A percentile compares a stretch with the other conserved stretches of the same genome.
phyloP scores from a whole-genome alignment of 2,113 vertebrate genomes.

The Dunckerocampus dactyliophorus region DNA sequence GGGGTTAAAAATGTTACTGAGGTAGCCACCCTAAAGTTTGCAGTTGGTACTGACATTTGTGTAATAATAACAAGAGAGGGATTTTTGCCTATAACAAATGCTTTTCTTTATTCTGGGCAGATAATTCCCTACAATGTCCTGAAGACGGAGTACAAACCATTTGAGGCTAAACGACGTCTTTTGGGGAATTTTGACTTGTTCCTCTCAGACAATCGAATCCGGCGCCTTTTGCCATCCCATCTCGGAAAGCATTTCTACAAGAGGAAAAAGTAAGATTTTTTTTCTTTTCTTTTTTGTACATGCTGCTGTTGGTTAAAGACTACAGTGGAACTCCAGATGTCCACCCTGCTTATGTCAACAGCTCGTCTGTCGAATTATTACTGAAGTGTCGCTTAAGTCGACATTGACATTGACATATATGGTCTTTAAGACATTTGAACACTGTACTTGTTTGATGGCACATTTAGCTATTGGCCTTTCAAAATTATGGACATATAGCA shows the following conservation, averaged over 20 bases:
- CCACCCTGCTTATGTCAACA: too few relatives aligned
- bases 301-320: too few relatives aligned
- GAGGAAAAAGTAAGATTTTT: constrained; percentile 76
- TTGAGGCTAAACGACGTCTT: constrained; percentile 82
- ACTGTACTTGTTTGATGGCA: too few relatives aligned
- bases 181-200: constrained; percentile 82
- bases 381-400: too few relatives aligned
- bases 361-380: too few relatives aligned
- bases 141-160: constrained; percentile 83
- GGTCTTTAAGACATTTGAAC: too few relatives aligned
- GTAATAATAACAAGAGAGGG: neutral
- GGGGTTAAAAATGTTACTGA: constrained; percentile 76
- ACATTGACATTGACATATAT: too few relatives aligned
- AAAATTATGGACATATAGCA: too few relatives aligned
- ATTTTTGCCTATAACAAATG: neutral
- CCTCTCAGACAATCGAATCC: constrained; percentile 80
- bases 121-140: constrained; percentile 80
- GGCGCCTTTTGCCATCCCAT: constrained; percentile 79
- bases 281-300: neutral
- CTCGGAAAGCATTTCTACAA: constrained; percentile 85
- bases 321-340: too few relatives aligned
- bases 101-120: constrained; percentile 51
- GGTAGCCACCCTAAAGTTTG: constrained; percentile 62
- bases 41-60: neutral
- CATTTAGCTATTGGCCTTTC: too few relatives aligned